Evolutionary conservation across 2,888 invertebrate genomes (phyloP).

Genomic region (Mimachlamys varia): DNA sequence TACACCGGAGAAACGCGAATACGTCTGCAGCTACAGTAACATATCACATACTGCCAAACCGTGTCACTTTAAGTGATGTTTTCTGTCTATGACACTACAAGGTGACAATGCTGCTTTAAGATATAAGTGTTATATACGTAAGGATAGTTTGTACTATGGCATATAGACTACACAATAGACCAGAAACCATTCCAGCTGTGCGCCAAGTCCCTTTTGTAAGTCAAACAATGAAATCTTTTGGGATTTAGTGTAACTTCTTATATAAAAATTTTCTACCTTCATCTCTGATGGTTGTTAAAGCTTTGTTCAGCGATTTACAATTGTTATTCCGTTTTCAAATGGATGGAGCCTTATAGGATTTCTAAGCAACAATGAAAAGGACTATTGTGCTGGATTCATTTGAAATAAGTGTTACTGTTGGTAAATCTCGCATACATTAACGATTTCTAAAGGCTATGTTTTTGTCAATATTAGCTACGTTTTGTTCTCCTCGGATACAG

Average conservation of each 20-base stretch:
- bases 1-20: no score
- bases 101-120: no score
- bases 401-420: slow-evolving; percentile 19
- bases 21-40: no score
- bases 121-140: neutral
- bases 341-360: neutral
- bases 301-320: neutral
- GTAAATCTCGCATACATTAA: neutral
- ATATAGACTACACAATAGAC: neutral
- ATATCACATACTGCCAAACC: no score
- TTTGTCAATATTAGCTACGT: neutral
- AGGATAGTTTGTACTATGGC: neutral
- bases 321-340: slow-evolving; percentile 13
- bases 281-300: neutral
- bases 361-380: slow-evolving; percentile 4
- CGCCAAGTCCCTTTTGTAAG: neutral
- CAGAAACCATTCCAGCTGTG: neutral
- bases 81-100: no score
- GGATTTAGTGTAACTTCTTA: slow-evolving; percentile 10
- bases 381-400: neutral
- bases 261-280: neutral
- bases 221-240: neutral
- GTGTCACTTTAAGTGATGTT: no score
- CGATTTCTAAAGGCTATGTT: neutral
- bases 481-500: neutral